Evolutionary conservation across 2,113 vertebrate genomes (phyloP).

Genomic region (Salvelinus namaycush): DNA sequence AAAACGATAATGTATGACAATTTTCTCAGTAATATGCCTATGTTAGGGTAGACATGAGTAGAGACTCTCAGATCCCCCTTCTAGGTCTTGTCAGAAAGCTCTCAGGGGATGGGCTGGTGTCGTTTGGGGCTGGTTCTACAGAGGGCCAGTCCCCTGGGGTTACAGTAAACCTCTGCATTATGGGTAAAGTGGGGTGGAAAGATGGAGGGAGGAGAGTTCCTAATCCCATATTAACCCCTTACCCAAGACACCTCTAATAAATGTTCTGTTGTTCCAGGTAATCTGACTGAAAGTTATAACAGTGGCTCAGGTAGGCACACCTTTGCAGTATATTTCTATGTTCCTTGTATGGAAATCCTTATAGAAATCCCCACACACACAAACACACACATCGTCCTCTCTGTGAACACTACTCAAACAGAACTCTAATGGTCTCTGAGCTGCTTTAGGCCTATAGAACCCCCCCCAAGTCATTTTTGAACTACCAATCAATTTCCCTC

Average conservation of each 20-base stretch:
- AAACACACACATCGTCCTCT: not conserved
- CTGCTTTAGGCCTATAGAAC: not conserved
- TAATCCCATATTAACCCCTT: not conserved
- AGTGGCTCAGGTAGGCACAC: constrained; percentile 63
- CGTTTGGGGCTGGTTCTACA: not conserved
- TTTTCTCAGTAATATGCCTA: no score
- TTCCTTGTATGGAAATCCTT: not conserved
- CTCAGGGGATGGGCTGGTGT: not conserved
- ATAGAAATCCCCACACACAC: no score
- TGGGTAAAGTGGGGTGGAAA: not conserved
- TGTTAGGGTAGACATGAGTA: no score
- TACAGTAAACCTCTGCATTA: not conserved
- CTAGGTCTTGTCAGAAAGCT: not conserved
- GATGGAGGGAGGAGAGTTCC: not conserved
- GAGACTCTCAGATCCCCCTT: not conserved
- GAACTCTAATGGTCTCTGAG: not conserved
- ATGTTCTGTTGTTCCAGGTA: constrained; percentile 50
- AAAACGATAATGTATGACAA: no score
- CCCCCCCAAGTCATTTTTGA: not conserved
- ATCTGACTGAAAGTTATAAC: constrained; percentile 54
- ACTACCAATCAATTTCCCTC: constrained; percentile 2
- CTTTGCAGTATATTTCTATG: not conserved
- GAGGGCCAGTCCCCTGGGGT: not conserved
- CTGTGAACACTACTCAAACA: not conserved
- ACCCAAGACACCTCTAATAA: constrained; percentile 8